phyloP scores from a whole-genome alignment of 1,140 invertebrate species.

The Panulirus ornatus region DNA sequence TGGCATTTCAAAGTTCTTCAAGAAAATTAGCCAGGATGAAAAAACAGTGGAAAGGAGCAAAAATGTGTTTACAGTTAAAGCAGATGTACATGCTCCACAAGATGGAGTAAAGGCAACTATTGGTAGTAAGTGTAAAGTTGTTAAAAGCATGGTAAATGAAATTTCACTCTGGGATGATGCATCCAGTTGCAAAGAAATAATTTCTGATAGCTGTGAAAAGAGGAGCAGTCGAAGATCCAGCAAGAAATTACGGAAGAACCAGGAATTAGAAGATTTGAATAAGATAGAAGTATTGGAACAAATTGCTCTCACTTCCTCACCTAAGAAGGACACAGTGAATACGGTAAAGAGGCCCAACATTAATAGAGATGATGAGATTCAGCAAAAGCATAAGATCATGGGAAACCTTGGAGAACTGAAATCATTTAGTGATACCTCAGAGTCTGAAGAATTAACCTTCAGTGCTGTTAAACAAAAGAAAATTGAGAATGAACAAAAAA shows the following conservation, averaged over 20 bases:
- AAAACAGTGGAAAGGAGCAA: slow-evolving; percentile 23
- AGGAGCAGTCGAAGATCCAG: neutral
- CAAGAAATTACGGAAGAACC: slow-evolving; percentile 5
- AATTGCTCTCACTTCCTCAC: slow-evolving; percentile 3
- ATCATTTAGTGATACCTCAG: neutral
- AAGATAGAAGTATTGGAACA: slow-evolving; percentile 52
- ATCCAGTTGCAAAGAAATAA: neutral
- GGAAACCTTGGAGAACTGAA: no score
- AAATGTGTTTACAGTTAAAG: slow-evolving; percentile 37
- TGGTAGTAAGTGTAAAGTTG: neutral
- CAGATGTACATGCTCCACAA: slow-evolving; percentile 48
- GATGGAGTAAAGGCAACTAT: neutral
- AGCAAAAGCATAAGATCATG: no score
- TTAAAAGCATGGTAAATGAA: neutral
- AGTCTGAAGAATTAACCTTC: neutral
- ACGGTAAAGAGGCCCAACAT: no score
- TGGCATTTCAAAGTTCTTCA: slow-evolving; percentile 43
- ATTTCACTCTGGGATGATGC: neutral
- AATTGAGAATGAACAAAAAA: neutral
- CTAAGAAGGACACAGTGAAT: no score
- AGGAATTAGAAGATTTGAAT: slow-evolving; percentile 37
- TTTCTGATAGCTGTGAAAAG: neutral
- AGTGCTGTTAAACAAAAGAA: neutral
- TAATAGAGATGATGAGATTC: no score
- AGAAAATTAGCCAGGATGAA: slow-evolving; percentile 42